Evolutionary conservation across 2,113 vertebrate species (phyloP).

Genomic region (Oncorhynchus keta): DNA sequence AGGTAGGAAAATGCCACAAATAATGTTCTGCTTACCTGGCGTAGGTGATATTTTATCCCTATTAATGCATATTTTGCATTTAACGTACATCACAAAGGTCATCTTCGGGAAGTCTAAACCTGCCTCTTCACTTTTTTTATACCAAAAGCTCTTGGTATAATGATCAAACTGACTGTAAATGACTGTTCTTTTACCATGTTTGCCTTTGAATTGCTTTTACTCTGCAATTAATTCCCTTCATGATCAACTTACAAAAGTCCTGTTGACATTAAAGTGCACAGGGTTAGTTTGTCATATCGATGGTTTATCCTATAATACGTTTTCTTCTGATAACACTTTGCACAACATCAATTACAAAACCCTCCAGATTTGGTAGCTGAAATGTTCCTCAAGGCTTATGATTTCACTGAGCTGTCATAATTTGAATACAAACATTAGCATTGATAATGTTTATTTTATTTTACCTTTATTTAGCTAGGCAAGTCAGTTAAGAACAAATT

Average conservation of each 20-base stretch:
- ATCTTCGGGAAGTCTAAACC: slow-evolving; percentile 3
- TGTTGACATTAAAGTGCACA: slow-evolving; percentile 56
- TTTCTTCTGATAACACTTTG: slow-evolving; percentile 10
- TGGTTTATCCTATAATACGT: slow-evolving; percentile 62
- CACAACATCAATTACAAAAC: slow-evolving; percentile 7
- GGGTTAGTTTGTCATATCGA: slow-evolving; percentile 64
- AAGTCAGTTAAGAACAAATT: no score
- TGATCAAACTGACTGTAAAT: not conserved
- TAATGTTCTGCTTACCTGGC: slow-evolving; percentile 15
- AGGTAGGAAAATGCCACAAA: not conserved
- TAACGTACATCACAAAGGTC: slow-evolving; percentile 20
- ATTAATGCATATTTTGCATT: slow-evolving; percentile 18
- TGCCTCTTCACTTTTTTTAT: not conserved
- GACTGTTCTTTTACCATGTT: slow-evolving; percentile 36
- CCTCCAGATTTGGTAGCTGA: slow-evolving; percentile 12
- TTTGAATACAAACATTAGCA: slow-evolving; percentile 70
- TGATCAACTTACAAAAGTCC: slow-evolving; percentile 56
- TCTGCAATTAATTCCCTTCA: slow-evolving; percentile 39
- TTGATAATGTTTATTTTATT: slow-evolving; percentile 45
- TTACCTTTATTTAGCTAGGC: no score
- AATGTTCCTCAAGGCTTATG: slow-evolving; percentile 50
- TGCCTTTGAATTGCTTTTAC: slow-evolving; percentile 19
- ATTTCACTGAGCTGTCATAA: slow-evolving; percentile 49
- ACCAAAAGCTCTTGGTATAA: no score
- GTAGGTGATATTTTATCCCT: slow-evolving; percentile 1